Percentiles rank a stretch among this genome's conserved stretches.
Conservation (phyloP, 1,140 invertebrate species). For the Alviniconcha marisindica region DNA sequence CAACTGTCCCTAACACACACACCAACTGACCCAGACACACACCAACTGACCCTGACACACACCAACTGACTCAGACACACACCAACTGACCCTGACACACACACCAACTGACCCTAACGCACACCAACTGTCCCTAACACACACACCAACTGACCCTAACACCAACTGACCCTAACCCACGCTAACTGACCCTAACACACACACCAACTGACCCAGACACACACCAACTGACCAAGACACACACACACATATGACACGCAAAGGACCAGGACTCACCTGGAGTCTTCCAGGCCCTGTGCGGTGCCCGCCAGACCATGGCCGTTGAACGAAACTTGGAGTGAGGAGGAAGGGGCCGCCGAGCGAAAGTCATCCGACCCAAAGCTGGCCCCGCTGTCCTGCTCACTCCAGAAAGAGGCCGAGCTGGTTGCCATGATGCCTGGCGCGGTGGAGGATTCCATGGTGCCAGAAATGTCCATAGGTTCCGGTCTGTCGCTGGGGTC, state of each 20-base stretch:
- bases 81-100: neutral
- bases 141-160: neutral
- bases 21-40: too few relatives aligned
- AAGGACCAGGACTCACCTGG: slow-evolving; percentile 49
- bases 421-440: neutral
- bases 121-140: neutral
- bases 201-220: too few relatives aligned
- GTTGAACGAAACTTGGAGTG: slow-evolving; percentile 32
- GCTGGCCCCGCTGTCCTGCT: slow-evolving; percentile 40
- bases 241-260: neutral
- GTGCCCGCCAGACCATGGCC: slow-evolving; percentile 24
- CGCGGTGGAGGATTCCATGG: slow-evolving; percentile 14
- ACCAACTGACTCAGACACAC: too few relatives aligned
- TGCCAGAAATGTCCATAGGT: slow-evolving; percentile 27
- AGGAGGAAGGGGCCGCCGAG: slow-evolving; percentile 11
- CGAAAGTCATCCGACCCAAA: slow-evolving; percentile 39
- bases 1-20: too few relatives aligned
- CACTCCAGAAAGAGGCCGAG: slow-evolving; percentile 7
- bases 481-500: slow-evolving; percentile 26
- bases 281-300: slow-evolving; percentile 51
- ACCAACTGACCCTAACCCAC: too few relatives aligned
- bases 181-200: too few relatives aligned
- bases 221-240: neutral
- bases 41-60: too few relatives aligned
- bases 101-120: neutral